These are phyloP conservation scores for Drosophila quasianomalipes DNA, from an alignment of 2,888 invertebrate genomes.

Conservation along the genomic window DNA sequence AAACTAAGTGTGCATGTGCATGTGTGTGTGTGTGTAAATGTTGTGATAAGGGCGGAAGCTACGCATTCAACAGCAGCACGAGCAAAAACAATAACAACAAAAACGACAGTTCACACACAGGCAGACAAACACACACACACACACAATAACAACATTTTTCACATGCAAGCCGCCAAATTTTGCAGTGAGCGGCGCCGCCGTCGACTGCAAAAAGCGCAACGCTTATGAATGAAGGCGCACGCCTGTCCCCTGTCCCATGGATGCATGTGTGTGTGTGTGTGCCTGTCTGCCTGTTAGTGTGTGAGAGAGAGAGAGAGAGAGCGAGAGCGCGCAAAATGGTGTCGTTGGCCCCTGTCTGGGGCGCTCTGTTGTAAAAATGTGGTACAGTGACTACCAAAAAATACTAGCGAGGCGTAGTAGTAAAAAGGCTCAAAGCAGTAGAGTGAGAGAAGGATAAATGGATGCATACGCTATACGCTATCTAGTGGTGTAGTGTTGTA, in stretches of 20 bases:
- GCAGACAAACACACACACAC: conserved; percentile 12
- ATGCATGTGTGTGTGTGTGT: conserved; percentile 3
- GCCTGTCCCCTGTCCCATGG: conserved; percentile 42
- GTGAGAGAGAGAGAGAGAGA: conserved; percentile 13
- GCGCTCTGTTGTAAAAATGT: conserved; percentile 70
- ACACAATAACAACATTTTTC: conserved; percentile 38
- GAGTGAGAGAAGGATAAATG: conserved; percentile 38
- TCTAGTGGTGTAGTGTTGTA: conserved; percentile 14
- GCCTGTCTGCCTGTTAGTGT: conserved; percentile 5
- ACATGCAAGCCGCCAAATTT: conserved; percentile 62
- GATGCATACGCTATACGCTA: conserved; percentile 33
- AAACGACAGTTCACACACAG: conserved; percentile 27
- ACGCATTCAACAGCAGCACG: conserved; percentile 55
- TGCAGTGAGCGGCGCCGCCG: conserved; percentile 46
- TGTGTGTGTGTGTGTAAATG: conserved; percentile 32
- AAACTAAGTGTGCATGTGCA: conserved; percentile 19
- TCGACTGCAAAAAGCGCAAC: conserved; percentile 63
- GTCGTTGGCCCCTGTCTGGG: conserved; percentile 75
- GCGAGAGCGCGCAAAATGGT: conserved; percentile 60
- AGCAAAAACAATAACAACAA: conserved; percentile 47
- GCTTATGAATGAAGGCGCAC: conserved; percentile 71
- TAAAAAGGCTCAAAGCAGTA: conserved; percentile 60
- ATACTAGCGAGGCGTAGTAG: conserved; percentile 70
- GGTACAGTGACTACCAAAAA: conserved; percentile 79
- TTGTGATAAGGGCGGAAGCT: conserved; percentile 72